A percentile compares a stretch with the other conserved stretches of the same genome.
Conservation (phyloP, 2,888 invertebrate species). For the Diadegma fenestrale region DNA sequence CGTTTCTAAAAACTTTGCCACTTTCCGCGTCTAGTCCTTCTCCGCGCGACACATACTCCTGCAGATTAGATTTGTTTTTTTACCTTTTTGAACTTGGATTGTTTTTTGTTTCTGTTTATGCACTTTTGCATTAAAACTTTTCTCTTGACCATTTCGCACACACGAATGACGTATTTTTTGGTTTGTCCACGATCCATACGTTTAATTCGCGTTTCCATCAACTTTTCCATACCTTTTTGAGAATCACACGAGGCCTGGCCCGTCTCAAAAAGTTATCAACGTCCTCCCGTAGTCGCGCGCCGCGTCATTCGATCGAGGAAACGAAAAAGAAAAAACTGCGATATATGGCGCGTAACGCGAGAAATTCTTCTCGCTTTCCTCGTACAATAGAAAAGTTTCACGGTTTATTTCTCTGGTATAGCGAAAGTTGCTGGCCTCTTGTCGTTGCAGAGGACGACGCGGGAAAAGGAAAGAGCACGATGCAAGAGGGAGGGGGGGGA, state of each 20-base stretch:
- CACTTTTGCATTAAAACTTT: too few relatives aligned
- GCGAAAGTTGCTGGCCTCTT: neutral
- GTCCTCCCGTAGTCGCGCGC: too few relatives aligned
- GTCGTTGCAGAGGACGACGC: neutral
- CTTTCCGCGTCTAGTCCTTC: neutral
- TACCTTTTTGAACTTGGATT: too few relatives aligned
- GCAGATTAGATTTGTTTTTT: neutral
- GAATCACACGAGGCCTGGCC: too few relatives aligned
- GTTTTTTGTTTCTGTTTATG: too few relatives aligned
- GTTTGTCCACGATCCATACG: neutral
- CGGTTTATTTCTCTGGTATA: neutral
- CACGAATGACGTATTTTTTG: too few relatives aligned
- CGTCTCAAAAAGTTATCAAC: too few relatives aligned
- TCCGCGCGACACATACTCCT: neutral
- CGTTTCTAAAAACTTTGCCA: slow-evolving; percentile 9
- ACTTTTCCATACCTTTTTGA: neutral
- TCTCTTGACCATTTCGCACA: too few relatives aligned
- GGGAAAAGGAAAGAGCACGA: neutral
- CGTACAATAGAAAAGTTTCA: neutral
- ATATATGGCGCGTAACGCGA: neutral
- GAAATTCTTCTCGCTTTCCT: neutral
- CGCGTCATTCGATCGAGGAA: neutral
- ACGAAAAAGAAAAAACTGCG: neutral
- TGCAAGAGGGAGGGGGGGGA: neutral
- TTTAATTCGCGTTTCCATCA: neutral